Base-by-base conservation (phyloP, 1,140 invertebrate species). In the Drosophila repleta region DNA sequence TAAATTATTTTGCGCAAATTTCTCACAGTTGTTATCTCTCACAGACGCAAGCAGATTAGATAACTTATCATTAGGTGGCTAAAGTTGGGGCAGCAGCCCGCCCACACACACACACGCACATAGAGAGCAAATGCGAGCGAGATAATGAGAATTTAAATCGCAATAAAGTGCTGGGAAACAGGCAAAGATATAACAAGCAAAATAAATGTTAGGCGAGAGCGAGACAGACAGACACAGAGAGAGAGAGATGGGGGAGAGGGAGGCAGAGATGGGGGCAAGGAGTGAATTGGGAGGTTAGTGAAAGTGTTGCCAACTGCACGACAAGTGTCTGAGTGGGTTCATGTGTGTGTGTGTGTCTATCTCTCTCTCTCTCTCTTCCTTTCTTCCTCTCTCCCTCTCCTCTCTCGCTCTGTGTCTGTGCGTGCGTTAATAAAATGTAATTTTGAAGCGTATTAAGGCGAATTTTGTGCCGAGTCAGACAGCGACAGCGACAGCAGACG, bases 81-180 rank as follows among this genome's bases (percentile, higher is more conserved):
- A 62, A 73, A 73, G 64, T 73, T 73, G 62, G 53, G 61, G 13
- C 37, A 32, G 3, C 4, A 39, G 53, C 29, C 8, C 24, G 17
- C 51, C 45, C 35, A 17, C 35, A 0, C 52, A 26, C 18, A n/a
- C 17, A 18, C 56, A 13, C 43, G 35, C 26, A 62, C 35, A 32
- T 43, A 55, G 52, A 61, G 24, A 57, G 21, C 39, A 43, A 17
- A 43, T 43, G 39, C 52, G 66, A 52, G 32, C 29, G 18, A 67
- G 55, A 74, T 85, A 85, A 85, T 85, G 81, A 85, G 81, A 85
- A 85, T 85, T 85, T 85, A 85, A 85, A 81, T 80, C 70, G 81
- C 81, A 77, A 85, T 85, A 85, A 84, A 85, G 81, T 80, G 76
- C 48, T 49, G 51, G 55, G 39, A 74, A 78, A 55, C 56, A 68